phyloP scores from a whole-genome alignment of 2,113 vertebrate genomes.

The Carlito syrichta region DNA sequence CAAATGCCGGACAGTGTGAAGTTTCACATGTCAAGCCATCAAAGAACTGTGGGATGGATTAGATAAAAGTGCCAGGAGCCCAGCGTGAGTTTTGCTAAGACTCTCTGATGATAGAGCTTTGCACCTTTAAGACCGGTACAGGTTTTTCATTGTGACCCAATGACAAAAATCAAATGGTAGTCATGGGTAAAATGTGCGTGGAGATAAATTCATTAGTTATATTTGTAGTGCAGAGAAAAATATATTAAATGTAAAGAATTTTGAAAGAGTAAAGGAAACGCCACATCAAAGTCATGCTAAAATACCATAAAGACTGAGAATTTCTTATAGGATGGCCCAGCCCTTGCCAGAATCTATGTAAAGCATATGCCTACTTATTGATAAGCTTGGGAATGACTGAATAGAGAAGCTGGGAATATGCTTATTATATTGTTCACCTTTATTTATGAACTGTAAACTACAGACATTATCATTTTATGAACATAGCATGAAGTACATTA shows the following conservation, averaged over 20 bases:
- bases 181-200: background rate
- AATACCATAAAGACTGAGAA: background rate
- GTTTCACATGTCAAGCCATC: constrained; percentile 20
- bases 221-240: background rate
- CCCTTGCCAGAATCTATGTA: background rate
- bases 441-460: background rate
- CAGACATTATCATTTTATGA: background rate
- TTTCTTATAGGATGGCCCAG: background rate
- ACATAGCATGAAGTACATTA: background rate
- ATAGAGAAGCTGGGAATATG: background rate
- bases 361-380: background rate
- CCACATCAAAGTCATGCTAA: constrained; percentile 4
- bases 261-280: background rate
- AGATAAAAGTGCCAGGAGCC: constrained; percentile 2
- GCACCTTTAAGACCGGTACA: background rate
- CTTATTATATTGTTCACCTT: background rate
- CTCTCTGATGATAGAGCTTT: constrained; percentile 34
- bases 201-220: constrained; percentile 17
- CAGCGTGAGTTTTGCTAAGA: constrained; percentile 31
- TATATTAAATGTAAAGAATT: constrained; percentile 14
- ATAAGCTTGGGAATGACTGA: background rate
- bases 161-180: constrained; percentile 25
- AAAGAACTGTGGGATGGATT: constrained; percentile 22
- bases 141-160: constrained; percentile 23
- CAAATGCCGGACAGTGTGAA: constrained; percentile 13